A percentile compares a stretch with the other conserved stretches of the same genome.
These are phyloP conservation scores for Orthosia cruda DNA, from an alignment of 2,888 invertebrate genomes.

Conservation along the genomic window DNA sequence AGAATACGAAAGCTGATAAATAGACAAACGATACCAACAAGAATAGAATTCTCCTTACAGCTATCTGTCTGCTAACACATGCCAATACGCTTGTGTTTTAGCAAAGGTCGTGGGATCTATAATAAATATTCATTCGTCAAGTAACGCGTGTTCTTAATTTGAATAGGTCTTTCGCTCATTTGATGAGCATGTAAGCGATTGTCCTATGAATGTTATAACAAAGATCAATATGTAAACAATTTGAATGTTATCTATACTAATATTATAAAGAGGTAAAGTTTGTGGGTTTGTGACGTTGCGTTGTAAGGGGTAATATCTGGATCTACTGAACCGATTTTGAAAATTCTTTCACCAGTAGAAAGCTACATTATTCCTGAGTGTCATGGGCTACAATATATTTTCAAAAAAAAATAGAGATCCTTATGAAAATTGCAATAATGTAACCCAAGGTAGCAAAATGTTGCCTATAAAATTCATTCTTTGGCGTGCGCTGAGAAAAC, in stretches of 20 bases:
- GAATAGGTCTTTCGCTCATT: constrained; percentile 6
- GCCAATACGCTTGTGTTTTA: constrained; percentile 12
- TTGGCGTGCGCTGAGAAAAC: too few species aligned
- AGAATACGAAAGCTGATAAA: constrained; percentile 40
- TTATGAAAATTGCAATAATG: too few species aligned
- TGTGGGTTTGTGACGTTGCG: too few species aligned
- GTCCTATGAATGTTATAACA: constrained; percentile 24
- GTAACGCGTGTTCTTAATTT: constrained; percentile 15
- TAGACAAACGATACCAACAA: constrained; percentile 7
- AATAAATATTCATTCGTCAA: constrained; percentile 19
- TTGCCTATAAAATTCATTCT: too few species aligned
- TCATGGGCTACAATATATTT: too few species aligned
- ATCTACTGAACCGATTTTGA: too few species aligned
- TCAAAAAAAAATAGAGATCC: too few species aligned
- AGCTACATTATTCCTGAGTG: too few species aligned
- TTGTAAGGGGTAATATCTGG: too few species aligned
- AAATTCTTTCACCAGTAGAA: too few species aligned
- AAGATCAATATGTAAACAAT: constrained; percentile 23
- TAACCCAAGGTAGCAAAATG: too few species aligned
- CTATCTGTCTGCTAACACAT: constrained; percentile 14
- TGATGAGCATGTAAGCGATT: neutral
- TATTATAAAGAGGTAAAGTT: too few species aligned
- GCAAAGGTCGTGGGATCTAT: constrained; percentile 9
- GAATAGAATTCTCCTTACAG: constrained; percentile 21
- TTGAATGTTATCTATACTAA: neutral